Base-by-base conservation (phyloP, 2,888 invertebrate species). In the Ormyrus labotus region DNA sequence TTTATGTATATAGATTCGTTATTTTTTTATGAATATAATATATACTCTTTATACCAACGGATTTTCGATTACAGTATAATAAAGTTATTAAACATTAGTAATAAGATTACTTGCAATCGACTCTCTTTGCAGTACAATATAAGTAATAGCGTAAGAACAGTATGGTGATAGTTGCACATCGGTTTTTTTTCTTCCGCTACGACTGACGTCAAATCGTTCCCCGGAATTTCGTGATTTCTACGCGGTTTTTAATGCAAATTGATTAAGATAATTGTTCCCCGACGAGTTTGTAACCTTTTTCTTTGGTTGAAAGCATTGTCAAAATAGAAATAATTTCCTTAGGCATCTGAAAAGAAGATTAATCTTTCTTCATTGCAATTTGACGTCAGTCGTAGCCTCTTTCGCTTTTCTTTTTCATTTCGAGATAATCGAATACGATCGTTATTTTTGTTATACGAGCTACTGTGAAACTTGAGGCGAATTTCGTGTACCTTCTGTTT, bases 391-490 rank as follows among this genome's bases (percentile, higher is more conserved):
- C 58, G n/a, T 5, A 34, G 1, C 5, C 34, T 34, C 34, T 34
- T 47, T 70, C n/a, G 6, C 53, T 60, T 50, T 47, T 61, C n/a
- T 47, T 70, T 3, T 10, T 48, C n/a, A 50, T 55, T 57, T 45
- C 34, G 75, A 75, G 68, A 68, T 34, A 64, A 77, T 69, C 70
- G 69, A 64, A 57, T 55, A 64, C 77, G 50, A 77, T 63, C 34
- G 34, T 34, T 34, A 34, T 34, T 34, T 77, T 77, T 69, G 50
- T n/a, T 50, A 65, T 71, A 78, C 70, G 8, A 6, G 34, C 64
- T 78, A 78, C 13, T 51, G 19, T 78, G 78, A 78, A 78, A 51
- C n/a, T 71, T 47, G 48, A 58, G 78, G 67, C 72, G 67, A 67
- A 67, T 71, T 55, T 69, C 47, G 11, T 47, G 45, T 53, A 55